Evolutionary conservation across 2,797 vertebrate genomes (phyloP).

Genomic region (Rhinoraja longicauda): DNA sequence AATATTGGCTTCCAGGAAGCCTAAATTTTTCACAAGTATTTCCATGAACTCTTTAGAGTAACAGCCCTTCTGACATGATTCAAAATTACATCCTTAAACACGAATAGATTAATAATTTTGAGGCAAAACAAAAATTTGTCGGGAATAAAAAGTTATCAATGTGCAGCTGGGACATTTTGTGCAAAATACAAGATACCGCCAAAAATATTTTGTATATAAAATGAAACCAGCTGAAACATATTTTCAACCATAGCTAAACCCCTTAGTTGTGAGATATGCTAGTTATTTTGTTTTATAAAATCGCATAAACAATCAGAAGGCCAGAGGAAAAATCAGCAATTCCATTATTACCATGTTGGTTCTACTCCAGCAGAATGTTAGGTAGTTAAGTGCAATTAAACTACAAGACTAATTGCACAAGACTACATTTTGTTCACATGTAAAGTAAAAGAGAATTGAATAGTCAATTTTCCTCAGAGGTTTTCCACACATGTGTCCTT

Average conservation of each 20-base stretch:
- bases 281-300: not conserved
- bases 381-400: not conserved
- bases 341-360: not conserved
- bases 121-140: not conserved
- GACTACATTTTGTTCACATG: not conserved
- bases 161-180: not conserved
- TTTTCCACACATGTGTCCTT: constrained; percentile 21
- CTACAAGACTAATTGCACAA: not conserved
- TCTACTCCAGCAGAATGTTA: not conserved
- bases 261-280: not conserved
- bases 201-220: not conserved
- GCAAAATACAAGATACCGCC: not conserved
- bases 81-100: not conserved
- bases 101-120: not conserved
- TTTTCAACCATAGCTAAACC: not conserved
- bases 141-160: too few relatives aligned
- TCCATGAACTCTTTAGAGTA: not conserved
- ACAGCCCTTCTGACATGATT: not conserved
- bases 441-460: not conserved
- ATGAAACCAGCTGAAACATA: not conserved
- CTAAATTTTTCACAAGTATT: not conserved
- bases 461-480: not conserved
- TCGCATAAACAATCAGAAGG: not conserved
- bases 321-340: not conserved
- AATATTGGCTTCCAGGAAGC: not conserved